Evolutionary conservation across 2,888 invertebrate species (phyloP), one percentile per base, ranked within the genome.

Genomic region (Stomorhina lunata): DNA sequence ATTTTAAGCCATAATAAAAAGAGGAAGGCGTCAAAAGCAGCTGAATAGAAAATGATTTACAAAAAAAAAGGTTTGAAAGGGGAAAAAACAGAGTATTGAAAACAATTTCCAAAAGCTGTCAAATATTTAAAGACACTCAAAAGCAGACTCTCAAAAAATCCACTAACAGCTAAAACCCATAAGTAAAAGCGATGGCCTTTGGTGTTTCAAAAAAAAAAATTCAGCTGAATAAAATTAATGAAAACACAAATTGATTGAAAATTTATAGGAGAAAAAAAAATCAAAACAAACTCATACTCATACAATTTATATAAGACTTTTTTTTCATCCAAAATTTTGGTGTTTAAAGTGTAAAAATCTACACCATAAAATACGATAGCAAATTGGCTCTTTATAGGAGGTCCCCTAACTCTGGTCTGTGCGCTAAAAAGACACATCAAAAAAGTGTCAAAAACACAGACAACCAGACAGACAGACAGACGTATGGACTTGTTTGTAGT

Each of bases 311-410:
- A 37, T 34, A n/a, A 40, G 15, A 25, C 12, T 34, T 10, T 9
- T 22, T 12, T 15, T 48, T 59, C n/a, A n/a, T n/a, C n/a, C n/a
- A n/a, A n/a, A n/a, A n/a, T 40, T 50, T 50, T 27, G 27, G 4
- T n/a, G n/a, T 15, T 25, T 22, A 50, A 43, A 48, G 61, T 72
- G 48, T 68, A 27, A 63, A 71, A 71, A 63, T 55, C 45, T 63
- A 15, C 43, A 32, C 43, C 53, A 63, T 61, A 32, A 69, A 69
- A 77, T 29, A 55, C 43, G 15, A n/a, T 34, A 25, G 25, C 27
- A 80, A 65, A 71, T 80, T 80, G 80, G 57, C 76, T 59, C 66
- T 65, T 71, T 37, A 40, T 57, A 59, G 80, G 80, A 55, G 80
- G 75, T 80, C 75, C 17, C 3, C n/a, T n/a, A n/a, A n/a, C 2